Conservation (phyloP, 1,140 invertebrate genomes). For the Cherax destructor region DNA sequence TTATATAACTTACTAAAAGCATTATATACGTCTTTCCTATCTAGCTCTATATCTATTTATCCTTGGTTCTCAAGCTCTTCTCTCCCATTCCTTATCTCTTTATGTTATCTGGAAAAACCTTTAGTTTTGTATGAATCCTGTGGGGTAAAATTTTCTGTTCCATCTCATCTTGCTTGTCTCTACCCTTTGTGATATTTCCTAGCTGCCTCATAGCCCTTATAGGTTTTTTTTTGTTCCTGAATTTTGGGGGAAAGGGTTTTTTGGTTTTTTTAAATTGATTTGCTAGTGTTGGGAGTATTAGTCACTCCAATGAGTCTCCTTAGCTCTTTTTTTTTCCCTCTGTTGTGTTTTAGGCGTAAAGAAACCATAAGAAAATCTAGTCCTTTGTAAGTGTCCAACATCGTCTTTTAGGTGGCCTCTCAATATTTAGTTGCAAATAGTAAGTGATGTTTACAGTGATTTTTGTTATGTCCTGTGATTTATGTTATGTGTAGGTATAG, state of each 20-base stretch:
- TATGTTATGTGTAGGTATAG: not conserved
- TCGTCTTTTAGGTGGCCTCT: conserved; percentile 2
- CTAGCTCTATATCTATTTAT: conserved; percentile 25
- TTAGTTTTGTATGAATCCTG: conserved; percentile 41
- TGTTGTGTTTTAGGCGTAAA: not conserved
- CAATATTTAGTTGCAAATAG: not conserved
- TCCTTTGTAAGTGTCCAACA: not conserved
- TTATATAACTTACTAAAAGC: conserved; percentile 56
- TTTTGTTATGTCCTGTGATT: not conserved
- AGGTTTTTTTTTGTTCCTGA: not conserved
- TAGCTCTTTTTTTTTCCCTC: not conserved
- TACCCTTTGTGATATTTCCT: conserved; percentile 3
- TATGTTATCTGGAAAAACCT: conserved; percentile 33
- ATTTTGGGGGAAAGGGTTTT: not conserved
- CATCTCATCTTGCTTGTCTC: conserved; percentile 26
- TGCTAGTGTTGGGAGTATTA: not conserved
- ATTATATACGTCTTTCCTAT: conserved; percentile 47
- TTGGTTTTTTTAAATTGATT: not conserved
- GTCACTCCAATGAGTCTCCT: not conserved
- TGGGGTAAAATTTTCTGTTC: conserved; percentile 25
- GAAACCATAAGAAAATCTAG: not conserved
- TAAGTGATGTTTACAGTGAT: conserved; percentile 1
- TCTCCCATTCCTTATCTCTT: conserved; percentile 14
- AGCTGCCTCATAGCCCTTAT: not conserved
- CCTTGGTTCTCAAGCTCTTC: not conserved